Percentiles rank a stretch among this genome's conserved stretches.
Conservation (phyloP, 1,140 invertebrate genomes). For the Eriocheir sinensis region DNA sequence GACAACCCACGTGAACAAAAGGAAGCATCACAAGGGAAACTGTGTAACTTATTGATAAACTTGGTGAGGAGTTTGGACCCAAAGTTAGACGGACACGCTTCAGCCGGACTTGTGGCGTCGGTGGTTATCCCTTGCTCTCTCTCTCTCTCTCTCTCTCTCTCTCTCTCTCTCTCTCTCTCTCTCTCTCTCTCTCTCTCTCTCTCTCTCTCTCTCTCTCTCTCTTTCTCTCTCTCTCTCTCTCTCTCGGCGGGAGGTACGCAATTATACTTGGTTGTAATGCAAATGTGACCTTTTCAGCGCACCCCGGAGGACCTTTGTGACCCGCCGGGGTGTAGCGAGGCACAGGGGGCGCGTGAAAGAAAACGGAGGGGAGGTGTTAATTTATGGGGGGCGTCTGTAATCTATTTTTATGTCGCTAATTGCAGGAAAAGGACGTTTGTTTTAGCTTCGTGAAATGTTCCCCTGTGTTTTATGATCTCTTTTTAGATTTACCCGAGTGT, state of each 20-base stretch:
- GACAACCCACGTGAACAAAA: not conserved
- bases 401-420: not conserved
- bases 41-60: constrained; percentile 26
- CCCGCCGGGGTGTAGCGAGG: not conserved
- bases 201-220: constrained; percentile 50
- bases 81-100: not conserved
- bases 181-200: constrained; percentile 55
- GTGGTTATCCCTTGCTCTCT: constrained; percentile 26
- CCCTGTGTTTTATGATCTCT: not conserved
- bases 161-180: constrained; percentile 41
- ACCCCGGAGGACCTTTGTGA: not conserved
- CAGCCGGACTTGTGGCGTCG: not conserved
- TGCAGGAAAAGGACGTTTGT: not conserved
- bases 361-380: not conserved
- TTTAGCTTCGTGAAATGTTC: not conserved
- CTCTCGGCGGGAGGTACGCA: too few species aligned
- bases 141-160: constrained; percentile 3
- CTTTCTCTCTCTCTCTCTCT: constrained; percentile 32
- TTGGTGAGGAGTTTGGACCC: constrained; percentile 9
- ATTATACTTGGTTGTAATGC: not conserved
- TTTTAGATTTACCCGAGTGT: not conserved
- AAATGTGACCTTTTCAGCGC: not conserved
- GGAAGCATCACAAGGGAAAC: constrained; percentile 1
- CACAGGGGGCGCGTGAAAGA: not conserved
- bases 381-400: not conserved